Evolutionary conservation across 2,113 vertebrate species (phyloP), one percentile per base, ranked within the genome.

Genomic region (Perca flavescens): DNA sequence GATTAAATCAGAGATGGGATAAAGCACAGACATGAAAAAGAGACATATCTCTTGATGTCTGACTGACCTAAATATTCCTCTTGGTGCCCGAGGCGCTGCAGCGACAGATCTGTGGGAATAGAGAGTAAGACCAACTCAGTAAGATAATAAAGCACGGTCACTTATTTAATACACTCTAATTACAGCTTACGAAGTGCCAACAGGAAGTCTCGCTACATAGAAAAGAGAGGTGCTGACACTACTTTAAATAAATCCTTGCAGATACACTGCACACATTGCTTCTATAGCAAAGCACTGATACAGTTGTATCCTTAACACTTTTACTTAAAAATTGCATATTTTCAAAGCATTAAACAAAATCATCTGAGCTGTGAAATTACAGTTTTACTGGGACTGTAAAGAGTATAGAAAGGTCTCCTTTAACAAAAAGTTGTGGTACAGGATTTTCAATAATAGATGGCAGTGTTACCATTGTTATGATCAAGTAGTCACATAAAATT

Each of bases 101-200:
- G 77, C 17, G 63, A 80, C 69, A 79, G 76, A 90, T 80, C 77
- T 88, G 60, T 74, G 60, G 58, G 61, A 81, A 81, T 65, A 77
- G 0, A 85, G 28, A 83, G 76, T 16, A 31, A 76, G 69, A 80
- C 17, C 28, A 61, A 50, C 16, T 64, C 36, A 61, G 71, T 86
- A 64, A 83, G 65, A 85, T 66, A 67, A 85, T 66, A 67, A 62
- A 69, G 65, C 17, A 56, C 6, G 49, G n/a, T 15, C 21, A 52
- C 5, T 64, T 86, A 84, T 71, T 86, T 83, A 80, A 80, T 49
- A 61, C 28, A 79, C 64, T 79, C n/a, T 25, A 25, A 68, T 67
- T 79, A 68, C 40, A 82, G n/a, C 49, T 77, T 17, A 78, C 36
- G 25, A 10, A 19, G 34, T 8, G 64, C 12, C 7, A 58, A 69